Base-by-base conservation (phyloP, 2,113 vertebrate species). In the Paralichthys olivaceus region DNA sequence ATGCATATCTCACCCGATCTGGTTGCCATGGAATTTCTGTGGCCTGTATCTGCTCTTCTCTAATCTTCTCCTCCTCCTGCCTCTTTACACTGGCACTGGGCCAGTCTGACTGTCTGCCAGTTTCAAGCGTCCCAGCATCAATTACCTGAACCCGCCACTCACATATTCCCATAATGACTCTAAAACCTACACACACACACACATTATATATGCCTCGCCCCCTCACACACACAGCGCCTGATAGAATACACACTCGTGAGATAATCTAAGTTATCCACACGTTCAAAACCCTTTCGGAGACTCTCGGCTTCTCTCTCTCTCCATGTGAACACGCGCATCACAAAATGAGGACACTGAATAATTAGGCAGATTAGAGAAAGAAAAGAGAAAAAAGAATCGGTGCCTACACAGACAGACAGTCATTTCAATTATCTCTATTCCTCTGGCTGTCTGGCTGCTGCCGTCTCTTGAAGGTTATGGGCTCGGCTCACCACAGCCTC, bases 331-430 rank as follows among this genome's bases (percentile, higher is more conserved):
- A 58, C 51, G 37, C 3, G 55, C 58, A 51, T 76, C 56, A 60
- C 40, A 79, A 86, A 91, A 89, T 72, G 85, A 88, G 85, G 88
- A 82, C 87, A 85, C 57, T 59, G 89, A 89, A 84, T 89, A 91
- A 90, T 89, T 82, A 87, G 84, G 4, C 1, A 45, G 78, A 84
- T 87, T 75, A 60, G 25, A 14, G 4, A 57, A 17, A 57, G 22
- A 56, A 85, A 85, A 78, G 76, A 67, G 78, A 66, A 62, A 63
- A 68, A 60, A 23, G 51, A 47, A 49, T 66, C 66, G 26, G 65
- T 55, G 45, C 75, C 75, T 75, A 58, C 75, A 40, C 37, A 40
- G 37, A 77, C 84, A 78, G 80, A 84, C 56, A 85, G 77, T 81
- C 79, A 78, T 85, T 89, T 93, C 84, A 90, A 90, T 88, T 85